Evolutionary conservation across 2,797 vertebrate species (phyloP), one percentile per base, ranked within the genome.

Genomic region (Fistularia tabacaria): DNA sequence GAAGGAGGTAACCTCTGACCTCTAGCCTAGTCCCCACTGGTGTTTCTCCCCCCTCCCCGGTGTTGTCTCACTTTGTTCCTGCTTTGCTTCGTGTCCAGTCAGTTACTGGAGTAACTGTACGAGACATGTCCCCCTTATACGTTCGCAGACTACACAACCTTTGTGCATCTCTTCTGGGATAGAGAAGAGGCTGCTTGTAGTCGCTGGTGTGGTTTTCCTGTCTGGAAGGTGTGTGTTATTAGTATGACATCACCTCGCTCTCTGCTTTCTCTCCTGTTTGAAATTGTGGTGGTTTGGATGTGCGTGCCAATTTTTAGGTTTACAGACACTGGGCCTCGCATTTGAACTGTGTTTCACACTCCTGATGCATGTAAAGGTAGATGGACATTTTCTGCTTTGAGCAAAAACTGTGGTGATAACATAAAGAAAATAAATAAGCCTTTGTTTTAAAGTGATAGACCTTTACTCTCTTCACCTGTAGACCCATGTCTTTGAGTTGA

Each of bases 1-100:
- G 79, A 92, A 91, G 87, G 89, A 92, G 91, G 91, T 92, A 92
- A 89, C 76, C 81, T 77, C 71, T 74, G 77, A 85, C 84, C 83
- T 83, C 82, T 87, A 87, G 89, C 64, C 82, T 86, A 85, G 82
- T 80, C 61, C 54, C 71, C 74, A 69, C 72, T 78, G 83, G 85
- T 85, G 74, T 47, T 69, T 58, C 36, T 48, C 48, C 1, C 6
- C 6, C 40, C 49, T 42, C 7, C 12, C 61, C 43, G 25, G 25
- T 36, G 43, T 58, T 79, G 54, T 82, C 54, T 68, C 40, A 57
- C 76, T 46, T 62, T 62, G 73, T 57, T 48, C 63, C 51, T 40
- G 36, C 51, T 74, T 51, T 79, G 54, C 69, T 76, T 76, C 49
- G 73, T 60, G 59, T 51, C 14, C 43, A 51, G 54, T 54, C 59